Conservation (phyloP, 2,797 vertebrate genomes). For the Otolemur crassicaudatus region DNA sequence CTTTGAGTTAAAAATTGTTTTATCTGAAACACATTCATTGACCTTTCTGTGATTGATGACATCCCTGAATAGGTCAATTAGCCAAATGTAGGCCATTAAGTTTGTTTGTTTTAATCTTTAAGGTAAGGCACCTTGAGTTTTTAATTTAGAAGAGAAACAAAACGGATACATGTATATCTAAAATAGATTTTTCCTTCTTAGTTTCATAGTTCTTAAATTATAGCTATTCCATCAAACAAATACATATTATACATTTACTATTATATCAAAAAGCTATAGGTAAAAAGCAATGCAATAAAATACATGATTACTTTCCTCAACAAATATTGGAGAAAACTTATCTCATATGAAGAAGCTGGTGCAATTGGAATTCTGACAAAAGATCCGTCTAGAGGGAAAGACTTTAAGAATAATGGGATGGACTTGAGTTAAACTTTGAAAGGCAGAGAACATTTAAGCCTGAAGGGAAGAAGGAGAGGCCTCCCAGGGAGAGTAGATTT, state of each 20-base stretch:
- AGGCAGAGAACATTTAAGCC: not conserved
- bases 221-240: not conserved
- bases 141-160: constrained; percentile 1
- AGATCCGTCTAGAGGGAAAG: not conserved
- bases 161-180: not conserved
- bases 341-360: not conserved
- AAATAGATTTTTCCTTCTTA: constrained; percentile 3
- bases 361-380: not conserved
- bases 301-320: not conserved
- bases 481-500: not conserved
- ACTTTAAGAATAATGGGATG: not conserved
- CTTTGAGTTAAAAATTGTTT: constrained; percentile 28
- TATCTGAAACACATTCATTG: not conserved
- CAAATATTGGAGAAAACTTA: not conserved
- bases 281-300: not conserved
- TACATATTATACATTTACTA: not conserved
- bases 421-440: not conserved
- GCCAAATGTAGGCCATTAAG: not conserved
- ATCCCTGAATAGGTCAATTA: not conserved
- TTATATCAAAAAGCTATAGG: not conserved
- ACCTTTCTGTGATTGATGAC: not conserved
- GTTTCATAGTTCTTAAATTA: not conserved
- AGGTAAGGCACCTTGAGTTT: not conserved
- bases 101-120: not conserved
- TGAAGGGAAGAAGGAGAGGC: not conserved